Evolutionary conservation across 2,797 vertebrate species (phyloP).

Genomic region (Psittacula echo): DNA sequence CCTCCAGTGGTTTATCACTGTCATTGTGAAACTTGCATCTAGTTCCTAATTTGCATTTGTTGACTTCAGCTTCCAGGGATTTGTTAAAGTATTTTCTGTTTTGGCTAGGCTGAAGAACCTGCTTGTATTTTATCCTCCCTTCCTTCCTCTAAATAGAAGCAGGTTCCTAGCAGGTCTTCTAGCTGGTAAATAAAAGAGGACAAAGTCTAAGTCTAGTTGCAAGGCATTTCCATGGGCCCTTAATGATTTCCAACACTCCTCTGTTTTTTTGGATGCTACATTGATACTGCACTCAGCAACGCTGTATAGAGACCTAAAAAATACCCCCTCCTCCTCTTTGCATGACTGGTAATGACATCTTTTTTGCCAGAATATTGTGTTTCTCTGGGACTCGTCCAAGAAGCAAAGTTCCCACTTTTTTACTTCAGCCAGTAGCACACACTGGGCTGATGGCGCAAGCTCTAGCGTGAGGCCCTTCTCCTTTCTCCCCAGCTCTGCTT

Average conservation of each 20-base stretch:
- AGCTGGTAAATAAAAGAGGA: background rate
- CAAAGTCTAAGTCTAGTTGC: background rate
- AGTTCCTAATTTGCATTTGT: background rate
- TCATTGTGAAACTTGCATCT: background rate
- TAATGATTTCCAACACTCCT: background rate
- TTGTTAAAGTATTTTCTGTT: background rate
- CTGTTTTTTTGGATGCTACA: background rate
- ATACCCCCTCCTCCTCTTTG: background rate
- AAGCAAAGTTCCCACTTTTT: background rate
- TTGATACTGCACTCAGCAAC: background rate
- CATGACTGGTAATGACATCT: background rate
- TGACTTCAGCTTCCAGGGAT: background rate
- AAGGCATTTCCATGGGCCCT: background rate
- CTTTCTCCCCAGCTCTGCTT: background rate
- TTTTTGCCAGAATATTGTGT: background rate
- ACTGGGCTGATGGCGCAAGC: accelerated
- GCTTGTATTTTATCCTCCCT: background rate
- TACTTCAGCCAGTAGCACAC: background rate
- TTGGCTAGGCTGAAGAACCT: background rate
- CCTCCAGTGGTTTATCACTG: background rate
- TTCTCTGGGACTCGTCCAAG: background rate
- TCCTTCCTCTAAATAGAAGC: background rate
- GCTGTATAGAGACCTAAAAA: background rate
- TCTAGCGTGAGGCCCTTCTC: background rate
- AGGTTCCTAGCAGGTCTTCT: background rate